phyloP scores from a whole-genome alignment of 2,888 invertebrate genomes.

The Drosophila nigricruria region DNA sequence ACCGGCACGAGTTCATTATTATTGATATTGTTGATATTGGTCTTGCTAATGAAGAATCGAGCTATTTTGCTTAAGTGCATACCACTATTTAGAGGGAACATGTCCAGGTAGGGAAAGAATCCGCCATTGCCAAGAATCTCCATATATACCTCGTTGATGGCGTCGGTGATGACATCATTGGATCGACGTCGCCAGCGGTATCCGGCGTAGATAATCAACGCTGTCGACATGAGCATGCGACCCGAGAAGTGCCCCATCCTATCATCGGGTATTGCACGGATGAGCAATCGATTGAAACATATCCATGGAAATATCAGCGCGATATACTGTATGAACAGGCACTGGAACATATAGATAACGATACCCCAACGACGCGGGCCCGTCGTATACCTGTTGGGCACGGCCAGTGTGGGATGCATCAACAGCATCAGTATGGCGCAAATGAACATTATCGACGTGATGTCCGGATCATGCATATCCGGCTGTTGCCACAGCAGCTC shows the following conservation, averaged over 20 bases:
- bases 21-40: neutral
- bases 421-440: neutral
- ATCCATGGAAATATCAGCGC: neutral
- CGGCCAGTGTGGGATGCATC: neutral
- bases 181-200: neutral
- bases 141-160: neutral
- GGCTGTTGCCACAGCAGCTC: neutral
- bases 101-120: neutral
- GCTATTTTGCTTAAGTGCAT: neutral
- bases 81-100: neutral
- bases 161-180: neutral
- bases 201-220: neutral
- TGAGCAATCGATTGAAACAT: neutral
- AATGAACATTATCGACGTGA: neutral
- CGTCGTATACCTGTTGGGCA: too few species aligned
- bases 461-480: neutral
- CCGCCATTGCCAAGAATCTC: neutral
- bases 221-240: neutral
- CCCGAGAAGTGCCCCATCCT: neutral
- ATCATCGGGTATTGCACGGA: rapidly evolving
- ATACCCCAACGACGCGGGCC: neutral
- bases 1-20: too few species aligned
- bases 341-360: neutral
- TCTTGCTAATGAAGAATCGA: neutral
- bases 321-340: neutral